phyloP scores from a whole-genome alignment of 2,888 invertebrate species.

The Eupithecia inturbata region DNA sequence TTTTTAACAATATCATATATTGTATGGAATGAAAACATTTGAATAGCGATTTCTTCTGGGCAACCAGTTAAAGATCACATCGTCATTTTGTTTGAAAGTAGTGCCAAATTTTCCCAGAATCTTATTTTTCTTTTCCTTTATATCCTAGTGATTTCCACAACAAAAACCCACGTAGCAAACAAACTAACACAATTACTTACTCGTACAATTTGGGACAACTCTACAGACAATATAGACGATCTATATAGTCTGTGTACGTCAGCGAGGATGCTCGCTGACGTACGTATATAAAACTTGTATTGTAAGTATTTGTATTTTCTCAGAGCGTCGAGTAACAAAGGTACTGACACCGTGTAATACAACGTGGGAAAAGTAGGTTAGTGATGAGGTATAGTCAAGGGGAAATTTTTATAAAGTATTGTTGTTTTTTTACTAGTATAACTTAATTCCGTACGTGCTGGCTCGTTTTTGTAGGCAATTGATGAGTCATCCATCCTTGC shows the following conservation, averaged over 20 bases:
- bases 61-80: neutral
- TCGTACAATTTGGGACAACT: conserved; percentile 5
- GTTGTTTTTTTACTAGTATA: no score
- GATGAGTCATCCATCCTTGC: no score
- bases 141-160: neutral
- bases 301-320: neutral
- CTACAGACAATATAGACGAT: neutral
- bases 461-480: no score
- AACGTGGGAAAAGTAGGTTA: conserved; percentile 9
- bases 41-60: neutral
- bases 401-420: neutral
- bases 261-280: no score
- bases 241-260: neutral
- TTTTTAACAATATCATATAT: neutral
- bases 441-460: no score
- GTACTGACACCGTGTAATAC: conserved; percentile 10
- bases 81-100: neutral
- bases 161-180: neutral
- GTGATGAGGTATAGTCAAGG: conserved; percentile 9
- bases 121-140: neutral
- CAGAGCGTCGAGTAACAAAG: neutral
- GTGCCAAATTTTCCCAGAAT: neutral
- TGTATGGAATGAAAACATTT: neutral
- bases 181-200: conserved; percentile 4
- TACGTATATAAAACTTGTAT: neutral